Conservation (phyloP, 2,797 vertebrate genomes). For the Sebastes iracundus region DNA sequence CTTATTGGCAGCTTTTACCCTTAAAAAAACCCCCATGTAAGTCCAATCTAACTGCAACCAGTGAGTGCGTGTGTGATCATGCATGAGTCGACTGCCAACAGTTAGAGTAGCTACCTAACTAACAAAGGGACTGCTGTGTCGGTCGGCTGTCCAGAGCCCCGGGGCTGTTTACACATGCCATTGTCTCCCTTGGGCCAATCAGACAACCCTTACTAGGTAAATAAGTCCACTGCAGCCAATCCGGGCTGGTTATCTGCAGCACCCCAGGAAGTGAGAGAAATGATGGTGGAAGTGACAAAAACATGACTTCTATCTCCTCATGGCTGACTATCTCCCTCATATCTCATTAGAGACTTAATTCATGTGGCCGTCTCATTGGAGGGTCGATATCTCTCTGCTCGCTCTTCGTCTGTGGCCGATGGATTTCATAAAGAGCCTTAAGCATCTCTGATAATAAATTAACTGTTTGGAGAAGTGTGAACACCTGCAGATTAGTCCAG, state of each 20-base stretch:
- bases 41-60: constrained; percentile 37
- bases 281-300: constrained; percentile 60
- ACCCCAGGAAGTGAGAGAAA: constrained; percentile 63
- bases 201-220: constrained; percentile 73
- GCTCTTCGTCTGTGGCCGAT: constrained; percentile 52
- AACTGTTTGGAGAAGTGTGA: constrained; percentile 19
- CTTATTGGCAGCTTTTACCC: constrained; percentile 17
- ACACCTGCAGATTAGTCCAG: constrained; percentile 6
- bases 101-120: constrained; percentile 63
- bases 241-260: constrained; percentile 60
- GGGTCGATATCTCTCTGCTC: constrained; percentile 26
- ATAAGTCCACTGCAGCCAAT: constrained; percentile 62
- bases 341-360: constrained; percentile 60
- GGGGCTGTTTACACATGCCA: constrained; percentile 71
- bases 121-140: constrained; percentile 72
- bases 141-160: constrained; percentile 63
- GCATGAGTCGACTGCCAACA: constrained; percentile 55
- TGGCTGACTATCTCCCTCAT: constrained; percentile 44
- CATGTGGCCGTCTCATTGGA: constrained; percentile 46
- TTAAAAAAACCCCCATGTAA: background rate
- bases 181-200: constrained; percentile 73
- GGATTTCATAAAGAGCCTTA: constrained; percentile 56
- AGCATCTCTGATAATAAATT: constrained; percentile 23
- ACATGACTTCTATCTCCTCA: constrained; percentile 30
- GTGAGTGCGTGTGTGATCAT: constrained; percentile 55